A percentile compares a stretch with the other conserved stretches of the same genome.
phyloP scores from a whole-genome alignment of 2,888 invertebrate species.

The Sycophila texana region DNA sequence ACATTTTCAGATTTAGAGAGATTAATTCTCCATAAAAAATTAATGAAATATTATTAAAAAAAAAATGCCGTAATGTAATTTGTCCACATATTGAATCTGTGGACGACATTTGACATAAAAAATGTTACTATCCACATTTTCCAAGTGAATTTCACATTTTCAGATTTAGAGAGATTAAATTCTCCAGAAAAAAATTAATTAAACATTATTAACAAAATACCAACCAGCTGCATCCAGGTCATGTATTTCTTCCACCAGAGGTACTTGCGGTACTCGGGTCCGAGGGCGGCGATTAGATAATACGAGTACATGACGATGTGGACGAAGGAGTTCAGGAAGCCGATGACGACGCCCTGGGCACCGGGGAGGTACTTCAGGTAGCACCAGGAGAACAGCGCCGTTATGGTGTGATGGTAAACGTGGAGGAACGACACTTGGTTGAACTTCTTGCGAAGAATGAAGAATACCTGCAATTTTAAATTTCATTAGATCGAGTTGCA shows the following conservation, averaged over 20 bases:
- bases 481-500: too few relatives aligned
- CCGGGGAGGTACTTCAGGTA: conserved; percentile 79
- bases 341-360: conserved; percentile 84
- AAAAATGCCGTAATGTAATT: too few relatives aligned
- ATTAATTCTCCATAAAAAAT: too few relatives aligned
- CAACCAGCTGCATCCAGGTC: conserved; percentile 87
- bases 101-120: too few relatives aligned
- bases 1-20: too few relatives aligned
- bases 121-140: too few relatives aligned
- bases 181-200: too few relatives aligned
- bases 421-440: conserved; percentile 79
- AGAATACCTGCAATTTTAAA: conserved; percentile 75
- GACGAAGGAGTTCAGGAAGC: conserved; percentile 85
- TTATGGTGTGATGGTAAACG: conserved; percentile 79
- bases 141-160: too few relatives aligned
- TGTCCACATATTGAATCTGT: too few relatives aligned
- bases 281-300: conserved; percentile 86
- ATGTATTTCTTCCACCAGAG: conserved; percentile 92
- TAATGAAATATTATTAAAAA: too few relatives aligned
- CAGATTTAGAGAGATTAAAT: too few relatives aligned
- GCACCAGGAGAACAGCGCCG: conserved; percentile 73
- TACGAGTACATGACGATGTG: conserved; percentile 91
- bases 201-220: conserved; percentile 58
- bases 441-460: conserved; percentile 79
- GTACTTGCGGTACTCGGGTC: conserved; percentile 84